Evolutionary conservation across 2,113 vertebrate genomes (phyloP).

Genomic region (Corydoras maculifer): DNA sequence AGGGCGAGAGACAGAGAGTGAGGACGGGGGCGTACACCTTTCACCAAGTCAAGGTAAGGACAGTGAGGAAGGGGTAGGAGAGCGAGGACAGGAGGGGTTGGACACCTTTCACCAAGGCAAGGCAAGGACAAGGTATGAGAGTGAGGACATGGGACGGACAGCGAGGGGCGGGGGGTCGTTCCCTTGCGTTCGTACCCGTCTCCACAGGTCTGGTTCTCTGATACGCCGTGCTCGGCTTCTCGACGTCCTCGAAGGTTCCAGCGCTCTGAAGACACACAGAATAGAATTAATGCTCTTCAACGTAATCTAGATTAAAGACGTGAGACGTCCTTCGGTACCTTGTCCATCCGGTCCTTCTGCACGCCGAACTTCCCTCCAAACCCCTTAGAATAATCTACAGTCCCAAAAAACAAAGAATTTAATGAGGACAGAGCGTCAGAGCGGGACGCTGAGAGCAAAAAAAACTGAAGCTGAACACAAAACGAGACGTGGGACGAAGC

Average conservation of each 20-base stretch:
- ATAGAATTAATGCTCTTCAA: not conserved
- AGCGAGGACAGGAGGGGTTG: too few species aligned
- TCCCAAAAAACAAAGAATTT: conserved; percentile 7
- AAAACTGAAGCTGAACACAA: not conserved
- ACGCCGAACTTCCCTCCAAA: conserved; percentile 94
- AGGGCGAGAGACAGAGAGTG: too few species aligned
- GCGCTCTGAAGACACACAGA: conserved; percentile 68
- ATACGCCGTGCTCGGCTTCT: conserved; percentile 72
- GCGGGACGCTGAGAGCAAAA: not conserved
- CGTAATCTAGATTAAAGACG: not conserved
- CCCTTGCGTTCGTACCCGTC: conserved; percentile 67
- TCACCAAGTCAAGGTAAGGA: too few species aligned
- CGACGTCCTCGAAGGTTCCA: conserved; percentile 82
- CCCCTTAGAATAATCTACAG: conserved; percentile 87
- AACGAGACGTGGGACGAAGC: not conserved
- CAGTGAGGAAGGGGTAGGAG: too few species aligned
- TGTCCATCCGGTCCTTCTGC: conserved; percentile 94
- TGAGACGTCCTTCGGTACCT: conserved; percentile 60
- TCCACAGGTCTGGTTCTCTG: conserved; percentile 89
- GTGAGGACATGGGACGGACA: too few species aligned
- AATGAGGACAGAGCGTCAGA: not conserved
- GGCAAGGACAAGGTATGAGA: too few species aligned
- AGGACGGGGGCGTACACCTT: too few species aligned
- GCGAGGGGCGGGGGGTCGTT: too few species aligned
- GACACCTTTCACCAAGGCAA: too few species aligned